Evolutionary conservation across 2,113 vertebrate species (phyloP), one percentile per base, ranked within the genome.

Genomic region (Gallinago media): DNA sequence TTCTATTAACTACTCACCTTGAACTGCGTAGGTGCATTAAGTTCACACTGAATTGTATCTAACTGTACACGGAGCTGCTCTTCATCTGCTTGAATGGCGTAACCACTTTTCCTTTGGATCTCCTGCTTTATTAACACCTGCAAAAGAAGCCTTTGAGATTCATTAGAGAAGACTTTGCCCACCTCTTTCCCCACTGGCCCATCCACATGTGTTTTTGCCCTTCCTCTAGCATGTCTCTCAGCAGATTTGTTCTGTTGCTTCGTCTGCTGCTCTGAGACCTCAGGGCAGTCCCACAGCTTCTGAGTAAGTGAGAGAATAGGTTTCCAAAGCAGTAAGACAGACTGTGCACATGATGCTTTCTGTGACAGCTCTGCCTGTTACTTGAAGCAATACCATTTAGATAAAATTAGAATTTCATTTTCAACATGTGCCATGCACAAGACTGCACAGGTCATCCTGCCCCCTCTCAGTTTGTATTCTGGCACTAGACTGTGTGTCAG

Each of bases 51-150:
- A 93, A 99, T 99, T 26, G 99, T 99, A 87, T 99, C 99, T 71
- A 99, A 91, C 97, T 99, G 99, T 50, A 99, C 99, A 23, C 99
- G 97, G n/a, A 99, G 98, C 76, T 99, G 99, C 74, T 99, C 99
- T 94, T 99, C 99, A 1, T 99, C 99, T 78, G 99, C 99, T 85
- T 99, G 99, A 93, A 99, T 99, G 21, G 99, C 99, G 1, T 99
- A 99, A 9, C 99, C 99, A 2, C 99, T 99, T 95, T 99, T 99
- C 93, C 99, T 99, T 80, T 99, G 99, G 94, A 99, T 99, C 96
- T 99, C 99, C 94, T 99, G 99, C 94, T 99, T 99, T 91, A 99
- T 99, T 82, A 99, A 96, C 61, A 99, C 99, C 99, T 99, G 91
- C 6, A 66, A 85, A 25, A 83, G 70, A 96, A 56, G 83, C 76